Base-by-base conservation (phyloP, 2,888 invertebrate genomes). In the Xestobium rufovillosum region DNA sequence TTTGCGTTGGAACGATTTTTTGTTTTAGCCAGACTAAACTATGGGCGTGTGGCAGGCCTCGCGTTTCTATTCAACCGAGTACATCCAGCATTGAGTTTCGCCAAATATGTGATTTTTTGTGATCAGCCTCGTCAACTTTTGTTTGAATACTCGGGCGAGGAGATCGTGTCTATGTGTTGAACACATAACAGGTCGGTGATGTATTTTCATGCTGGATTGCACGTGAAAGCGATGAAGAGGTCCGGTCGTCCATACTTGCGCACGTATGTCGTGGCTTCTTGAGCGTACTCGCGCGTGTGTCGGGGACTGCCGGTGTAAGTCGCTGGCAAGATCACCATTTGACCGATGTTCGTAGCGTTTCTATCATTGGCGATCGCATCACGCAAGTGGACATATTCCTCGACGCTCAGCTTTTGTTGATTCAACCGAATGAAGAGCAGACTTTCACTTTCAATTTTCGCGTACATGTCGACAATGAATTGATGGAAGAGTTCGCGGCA, bases 401-500 rank as follows among this genome's bases (percentile, higher is more conserved):
- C 49, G 15, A 50, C 27, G 29, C 59, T 50, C 16, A 60, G 40
- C 41, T 59, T 50, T n/a, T 29, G 14, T 45, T 60, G 53, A 38
- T 60, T 60, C 10, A 43, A 48, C 26, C 53, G 36, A 11, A 63
- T 45, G 44, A 39, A 63, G 31, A 27, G 25, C 15, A 63, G 38
- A 23, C 59, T 52, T 51, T 62, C 60, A 3, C 47, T 54, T 43
- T 63, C 61, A 8, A 63, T 54, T 53, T 63, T 63, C 1, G 45
- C 60, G 41, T 61, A 64, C 60, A 59, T 59, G 42, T 64, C 57
- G 19, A 64, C 61, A n/a, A 49, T 36, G 42, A 43, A 63, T 41
- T 63, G 61, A 29, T 59, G 51, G 36, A 53, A 57, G 4, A 63
- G 34, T 13, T 40, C 34, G 4, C 57, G 49, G 44, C 28, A 60